These are phyloP conservation scores for Drosophila setosimentum DNA, from an alignment of 2,888 invertebrate genomes.

Conservation along the genomic window DNA sequence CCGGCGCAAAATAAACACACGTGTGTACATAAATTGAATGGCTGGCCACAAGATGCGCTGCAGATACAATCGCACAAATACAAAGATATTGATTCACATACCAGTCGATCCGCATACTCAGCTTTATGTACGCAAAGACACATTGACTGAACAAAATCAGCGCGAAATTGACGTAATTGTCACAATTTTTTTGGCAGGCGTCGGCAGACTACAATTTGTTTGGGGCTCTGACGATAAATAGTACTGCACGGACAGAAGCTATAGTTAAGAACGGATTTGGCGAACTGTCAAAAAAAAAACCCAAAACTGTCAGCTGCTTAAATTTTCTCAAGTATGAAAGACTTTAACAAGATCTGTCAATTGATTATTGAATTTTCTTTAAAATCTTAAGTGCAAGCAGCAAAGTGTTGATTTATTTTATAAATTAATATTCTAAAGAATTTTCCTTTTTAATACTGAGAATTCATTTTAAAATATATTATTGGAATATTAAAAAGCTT, in stretches of 20 bases:
- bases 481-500: background rate
- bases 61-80: slow-evolving; percentile 51
- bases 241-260: slow-evolving; percentile 16
- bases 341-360: slow-evolving; percentile 3
- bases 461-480: background rate
- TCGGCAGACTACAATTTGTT: slow-evolving; percentile 23
- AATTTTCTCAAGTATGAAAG: background rate
- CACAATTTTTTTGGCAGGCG: slow-evolving; percentile 49
- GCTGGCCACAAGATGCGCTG: slow-evolving; percentile 66
- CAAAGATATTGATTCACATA: slow-evolving; percentile 17
- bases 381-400: background rate
- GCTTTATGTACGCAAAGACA: slow-evolving; percentile 3
- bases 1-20: slow-evolving; percentile 72
- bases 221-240: slow-evolving; percentile 26
- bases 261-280: slow-evolving; percentile 39
- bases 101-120: background rate
- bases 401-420: background rate
- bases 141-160: slow-evolving; percentile 62
- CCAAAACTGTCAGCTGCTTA: slow-evolving; percentile 23
- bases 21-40: slow-evolving; percentile 70
- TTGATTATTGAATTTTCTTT: background rate
- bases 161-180: slow-evolving; percentile 78
- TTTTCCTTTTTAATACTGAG: background rate
- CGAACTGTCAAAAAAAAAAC: slow-evolving; percentile 30
- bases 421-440: background rate